These are phyloP conservation scores for Tribolium madens DNA, from an alignment of 1,140 invertebrate genomes.

Conservation along the genomic window DNA sequence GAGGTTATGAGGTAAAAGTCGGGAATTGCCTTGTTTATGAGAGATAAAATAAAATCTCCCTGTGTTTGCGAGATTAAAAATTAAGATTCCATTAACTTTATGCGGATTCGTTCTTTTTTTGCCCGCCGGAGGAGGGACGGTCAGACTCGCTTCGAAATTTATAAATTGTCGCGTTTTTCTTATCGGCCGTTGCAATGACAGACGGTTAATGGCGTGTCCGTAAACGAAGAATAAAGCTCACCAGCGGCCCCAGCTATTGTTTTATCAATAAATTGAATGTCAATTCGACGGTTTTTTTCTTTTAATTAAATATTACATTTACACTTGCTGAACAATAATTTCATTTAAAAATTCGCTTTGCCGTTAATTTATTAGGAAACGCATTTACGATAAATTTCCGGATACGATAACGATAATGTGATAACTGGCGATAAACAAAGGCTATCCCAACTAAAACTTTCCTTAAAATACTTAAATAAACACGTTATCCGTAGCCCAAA, in stretches of 20 bases:
- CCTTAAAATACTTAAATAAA: no score
- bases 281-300: slow-evolving; percentile 8
- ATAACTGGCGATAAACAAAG: no score
- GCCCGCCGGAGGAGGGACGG: neutral
- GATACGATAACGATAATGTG: no score
- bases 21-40: slow-evolving; percentile 50
- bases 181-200: slow-evolving; percentile 30
- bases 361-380: no score
- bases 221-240: neutral
- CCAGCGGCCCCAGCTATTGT: slow-evolving; percentile 25
- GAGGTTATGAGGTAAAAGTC: slow-evolving; percentile 56
- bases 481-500: no score
- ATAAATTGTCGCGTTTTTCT: slow-evolving; percentile 39
- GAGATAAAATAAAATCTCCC: slow-evolving; percentile 54
- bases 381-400: no score
- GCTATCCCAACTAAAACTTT: no score
- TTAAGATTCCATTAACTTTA: slow-evolving; percentile 57
- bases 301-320: slow-evolving; percentile 22
- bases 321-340: slow-evolving; percentile 13
- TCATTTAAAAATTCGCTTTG: neutral
- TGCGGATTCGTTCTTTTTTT: slow-evolving; percentile 48
- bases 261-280: slow-evolving; percentile 49
- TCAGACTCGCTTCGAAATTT: neutral
- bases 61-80: slow-evolving; percentile 55
- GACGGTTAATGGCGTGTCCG: slow-evolving; percentile 35